Evolutionary conservation across 2,888 invertebrate genomes (phyloP).

Genomic region (Chesias legatella): DNA sequence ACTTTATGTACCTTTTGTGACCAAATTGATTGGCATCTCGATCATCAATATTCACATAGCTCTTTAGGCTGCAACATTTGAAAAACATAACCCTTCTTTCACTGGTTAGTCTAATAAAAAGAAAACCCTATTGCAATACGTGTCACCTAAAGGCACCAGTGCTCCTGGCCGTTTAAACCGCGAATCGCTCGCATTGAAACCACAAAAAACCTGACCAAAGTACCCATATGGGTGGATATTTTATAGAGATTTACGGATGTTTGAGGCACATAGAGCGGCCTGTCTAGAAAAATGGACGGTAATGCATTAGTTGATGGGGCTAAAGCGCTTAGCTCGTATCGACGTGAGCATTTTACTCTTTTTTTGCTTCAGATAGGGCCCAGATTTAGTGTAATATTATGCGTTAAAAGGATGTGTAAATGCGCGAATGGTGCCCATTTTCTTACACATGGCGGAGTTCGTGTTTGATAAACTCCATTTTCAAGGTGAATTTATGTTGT

Average conservation of each 20-base stretch:
- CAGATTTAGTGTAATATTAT: constrained; percentile 30
- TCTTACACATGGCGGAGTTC: too few species aligned
- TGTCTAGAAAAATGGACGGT: constrained; percentile 62
- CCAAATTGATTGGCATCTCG: too few species aligned
- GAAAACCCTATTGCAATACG: too few species aligned
- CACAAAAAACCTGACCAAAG: constrained; percentile 38
- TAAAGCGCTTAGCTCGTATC: constrained; percentile 50
- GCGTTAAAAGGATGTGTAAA: constrained; percentile 19
- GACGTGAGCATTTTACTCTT: constrained; percentile 44
- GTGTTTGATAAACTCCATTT: too few species aligned
- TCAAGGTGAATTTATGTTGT: too few species aligned
- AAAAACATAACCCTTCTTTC: too few species aligned
- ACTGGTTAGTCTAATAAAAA: too few species aligned
- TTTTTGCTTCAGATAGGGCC: constrained; percentile 20
- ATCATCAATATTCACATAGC: too few species aligned
- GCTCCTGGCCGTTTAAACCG: neutral
- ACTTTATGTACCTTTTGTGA: too few species aligned
- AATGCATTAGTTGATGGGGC: constrained; percentile 57
- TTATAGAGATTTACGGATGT: constrained; percentile 64
- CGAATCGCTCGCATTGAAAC: constrained; percentile 20
- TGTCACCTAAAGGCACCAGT: too few species aligned
- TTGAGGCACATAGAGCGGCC: constrained; percentile 51
- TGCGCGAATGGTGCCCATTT: constrained; percentile 7
- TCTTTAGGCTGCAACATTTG: too few species aligned
- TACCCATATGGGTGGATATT: constrained; percentile 44